Conservation (phyloP, 2,113 vertebrate species). For the Coturnix japonica region DNA sequence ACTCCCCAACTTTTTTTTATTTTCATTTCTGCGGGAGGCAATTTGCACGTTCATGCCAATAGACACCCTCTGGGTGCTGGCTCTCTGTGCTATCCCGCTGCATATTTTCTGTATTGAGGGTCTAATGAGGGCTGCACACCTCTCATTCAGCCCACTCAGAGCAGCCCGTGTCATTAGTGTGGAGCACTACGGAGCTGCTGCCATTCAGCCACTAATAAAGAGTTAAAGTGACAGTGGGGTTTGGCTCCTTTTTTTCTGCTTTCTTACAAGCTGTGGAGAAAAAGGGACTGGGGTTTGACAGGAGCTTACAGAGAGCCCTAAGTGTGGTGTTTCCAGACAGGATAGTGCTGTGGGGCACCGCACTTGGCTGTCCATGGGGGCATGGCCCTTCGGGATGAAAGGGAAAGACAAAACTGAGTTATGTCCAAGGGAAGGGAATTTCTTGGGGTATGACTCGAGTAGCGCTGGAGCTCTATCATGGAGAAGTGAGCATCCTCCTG, state of each 20-base stretch:
- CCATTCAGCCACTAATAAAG: background rate
- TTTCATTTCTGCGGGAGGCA: background rate
- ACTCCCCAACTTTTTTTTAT: background rate
- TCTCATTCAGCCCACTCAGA: background rate
- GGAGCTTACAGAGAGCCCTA: background rate
- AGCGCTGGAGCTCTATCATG: background rate
- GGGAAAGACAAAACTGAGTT: background rate
- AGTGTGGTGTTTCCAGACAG: background rate
- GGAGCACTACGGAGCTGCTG: background rate
- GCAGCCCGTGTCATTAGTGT: background rate
- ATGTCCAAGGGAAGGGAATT: background rate
- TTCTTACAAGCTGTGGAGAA: background rate
- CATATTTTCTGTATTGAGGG: conserved; percentile 46
- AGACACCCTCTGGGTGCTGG: background rate
- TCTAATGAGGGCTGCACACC: background rate
- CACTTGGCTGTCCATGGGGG: background rate
- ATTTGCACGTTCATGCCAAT: background rate
- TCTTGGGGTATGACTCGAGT: background rate
- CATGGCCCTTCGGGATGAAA: background rate
- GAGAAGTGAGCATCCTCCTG: rapidly evolving
- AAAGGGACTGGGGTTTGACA: background rate
- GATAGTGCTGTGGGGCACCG: background rate
- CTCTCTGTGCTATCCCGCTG: background rate
- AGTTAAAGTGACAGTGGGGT: background rate
- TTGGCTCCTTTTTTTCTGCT: background rate